Percentiles rank a stretch among this genome's conserved stretches.
Conservation (phyloP, 2,797 vertebrate genomes). For the Psittacula echo region DNA sequence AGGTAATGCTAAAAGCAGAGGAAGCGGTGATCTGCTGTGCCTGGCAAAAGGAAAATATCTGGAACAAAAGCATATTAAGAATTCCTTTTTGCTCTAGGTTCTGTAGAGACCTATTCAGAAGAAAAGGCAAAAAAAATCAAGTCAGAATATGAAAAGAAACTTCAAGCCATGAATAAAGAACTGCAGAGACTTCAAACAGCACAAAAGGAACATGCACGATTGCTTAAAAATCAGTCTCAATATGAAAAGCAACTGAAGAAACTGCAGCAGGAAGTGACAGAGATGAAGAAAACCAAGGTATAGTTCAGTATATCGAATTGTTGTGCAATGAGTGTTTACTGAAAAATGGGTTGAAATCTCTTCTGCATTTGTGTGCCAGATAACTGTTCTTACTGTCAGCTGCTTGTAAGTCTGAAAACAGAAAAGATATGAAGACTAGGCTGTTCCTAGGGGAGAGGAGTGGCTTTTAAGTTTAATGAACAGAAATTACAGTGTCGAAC, state of each 20-base stretch:
- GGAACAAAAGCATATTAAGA: not conserved
- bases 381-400: not conserved
- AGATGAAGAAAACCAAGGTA: slow-evolving; percentile 99
- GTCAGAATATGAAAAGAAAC: slow-evolving; percentile 92
- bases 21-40: not conserved
- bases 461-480: not conserved
- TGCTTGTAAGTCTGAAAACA: not conserved
- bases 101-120: slow-evolving; percentile 92
- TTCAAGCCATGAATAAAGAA: slow-evolving; percentile 97
- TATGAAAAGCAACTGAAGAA: slow-evolving; percentile 97
- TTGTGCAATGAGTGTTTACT: not conserved
- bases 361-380: not conserved
- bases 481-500: not conserved
- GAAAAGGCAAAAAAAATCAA: slow-evolving; percentile 96
- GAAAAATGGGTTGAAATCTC: not conserved
- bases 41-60: not conserved
- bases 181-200: slow-evolving; percentile 94
- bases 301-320: not conserved
- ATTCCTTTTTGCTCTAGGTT: slow-evolving; percentile 79
- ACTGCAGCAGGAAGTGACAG: slow-evolving; percentile 92
- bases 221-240: slow-evolving; percentile 96
- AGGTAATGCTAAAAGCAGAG: not conserved
- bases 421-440: not conserved
- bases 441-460: not conserved
- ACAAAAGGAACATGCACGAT: slow-evolving; percentile 92